These are phyloP conservation scores for Caenorhabditis angaria DNA, from an alignment of 2,888 invertebrate species.

Conservation along the genomic window DNA sequence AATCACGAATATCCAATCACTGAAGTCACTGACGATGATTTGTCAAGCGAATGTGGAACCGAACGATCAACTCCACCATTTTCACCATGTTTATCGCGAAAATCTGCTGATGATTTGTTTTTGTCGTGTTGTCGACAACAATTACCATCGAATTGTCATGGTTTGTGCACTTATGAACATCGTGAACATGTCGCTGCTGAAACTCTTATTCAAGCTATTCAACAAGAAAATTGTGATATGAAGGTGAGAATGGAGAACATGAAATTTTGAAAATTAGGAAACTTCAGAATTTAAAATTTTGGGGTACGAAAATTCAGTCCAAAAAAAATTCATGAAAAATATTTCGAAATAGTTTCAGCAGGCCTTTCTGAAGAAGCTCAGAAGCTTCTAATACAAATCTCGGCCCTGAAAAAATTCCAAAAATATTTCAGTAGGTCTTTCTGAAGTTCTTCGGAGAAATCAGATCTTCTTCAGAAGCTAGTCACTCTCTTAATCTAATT, in stretches of 20 bases:
- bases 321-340: too few species aligned
- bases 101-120: conserved; percentile 68
- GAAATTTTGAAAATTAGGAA: neutral
- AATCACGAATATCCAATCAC: conserved; percentile 64
- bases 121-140: conserved; percentile 67
- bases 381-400: too few species aligned
- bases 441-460: too few species aligned
- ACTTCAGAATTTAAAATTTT: neutral
- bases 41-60: conserved; percentile 68
- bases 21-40: conserved; percentile 63
- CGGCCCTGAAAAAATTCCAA: too few species aligned
- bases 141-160: conserved; percentile 67
- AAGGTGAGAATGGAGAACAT: conserved; percentile 39
- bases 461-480: too few species aligned
- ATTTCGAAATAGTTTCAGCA: too few species aligned
- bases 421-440: too few species aligned
- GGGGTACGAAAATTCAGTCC: neutral
- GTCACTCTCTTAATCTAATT: conserved; percentile 1
- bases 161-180: conserved; percentile 69
- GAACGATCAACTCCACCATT: conserved; percentile 61
- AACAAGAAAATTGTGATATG: conserved; percentile 56
- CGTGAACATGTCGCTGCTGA: conserved; percentile 68
- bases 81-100: conserved; percentile 65
- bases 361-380: too few species aligned
- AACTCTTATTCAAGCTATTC: conserved; percentile 63